These are phyloP conservation scores for Pogonocherus hispidulus DNA, from an alignment of 2,888 invertebrate genomes.

Conservation along the genomic window DNA sequence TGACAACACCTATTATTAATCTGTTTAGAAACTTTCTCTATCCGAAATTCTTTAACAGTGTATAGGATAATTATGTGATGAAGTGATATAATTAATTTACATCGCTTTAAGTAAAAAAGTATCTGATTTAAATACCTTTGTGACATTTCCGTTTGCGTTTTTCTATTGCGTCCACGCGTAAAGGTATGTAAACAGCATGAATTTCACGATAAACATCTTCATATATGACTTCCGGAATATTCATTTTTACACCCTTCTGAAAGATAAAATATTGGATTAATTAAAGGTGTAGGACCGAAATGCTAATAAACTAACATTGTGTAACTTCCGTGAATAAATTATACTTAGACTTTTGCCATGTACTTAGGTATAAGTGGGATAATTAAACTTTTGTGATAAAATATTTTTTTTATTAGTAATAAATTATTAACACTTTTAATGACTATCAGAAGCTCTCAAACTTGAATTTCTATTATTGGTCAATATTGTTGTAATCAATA, in stretches of 20 bases:
- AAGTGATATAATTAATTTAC: neutral
- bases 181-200: neutral
- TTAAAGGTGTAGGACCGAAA: neutral
- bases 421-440: no score
- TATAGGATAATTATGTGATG: constrained; percentile 2
- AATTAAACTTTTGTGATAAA: no score
- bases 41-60: neutral
- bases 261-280: neutral
- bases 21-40: neutral
- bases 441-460: no score
- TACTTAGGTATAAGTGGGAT: no score
- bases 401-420: no score
- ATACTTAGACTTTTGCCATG: no score
- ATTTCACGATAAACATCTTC: neutral
- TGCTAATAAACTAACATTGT: neutral
- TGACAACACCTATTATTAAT: no score
- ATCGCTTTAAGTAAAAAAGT: neutral
- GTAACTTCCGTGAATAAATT: neutral
- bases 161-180: neutral
- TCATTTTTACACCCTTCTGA: neutral
- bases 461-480: no score
- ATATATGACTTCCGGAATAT: neutral
- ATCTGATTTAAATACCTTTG: neutral
- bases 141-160: neutral
- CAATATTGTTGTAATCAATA: no score